Evolutionary conservation across 2,113 vertebrate species (phyloP).

Genomic region (Platycercus adscitus): DNA sequence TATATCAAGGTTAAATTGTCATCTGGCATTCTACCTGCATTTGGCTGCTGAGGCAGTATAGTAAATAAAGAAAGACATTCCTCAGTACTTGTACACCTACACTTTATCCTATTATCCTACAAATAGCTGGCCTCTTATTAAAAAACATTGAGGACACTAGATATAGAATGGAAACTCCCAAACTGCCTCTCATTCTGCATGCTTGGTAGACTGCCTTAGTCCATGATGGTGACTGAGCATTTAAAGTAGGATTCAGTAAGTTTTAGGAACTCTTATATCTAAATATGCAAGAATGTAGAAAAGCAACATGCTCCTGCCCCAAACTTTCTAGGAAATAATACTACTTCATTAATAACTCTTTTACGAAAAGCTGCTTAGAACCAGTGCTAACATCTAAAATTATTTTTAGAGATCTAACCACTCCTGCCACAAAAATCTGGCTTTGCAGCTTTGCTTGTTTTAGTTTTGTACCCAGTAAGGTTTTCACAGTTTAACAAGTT

Average conservation of each 20-base stretch:
- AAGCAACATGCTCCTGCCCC: background rate
- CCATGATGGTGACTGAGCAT: accelerated
- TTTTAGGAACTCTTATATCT: background rate
- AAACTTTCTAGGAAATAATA: background rate
- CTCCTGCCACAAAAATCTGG: background rate
- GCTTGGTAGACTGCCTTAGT: background rate
- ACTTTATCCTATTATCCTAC: background rate
- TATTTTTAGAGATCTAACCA: background rate
- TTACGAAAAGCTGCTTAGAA: background rate
- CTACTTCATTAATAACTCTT: background rate
- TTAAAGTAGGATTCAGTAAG: background rate
- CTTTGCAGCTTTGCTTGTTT: background rate
- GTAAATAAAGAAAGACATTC: background rate
- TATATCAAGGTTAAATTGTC: background rate
- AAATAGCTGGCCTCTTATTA: background rate
- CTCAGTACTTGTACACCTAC: background rate
- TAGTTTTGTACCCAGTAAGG: background rate
- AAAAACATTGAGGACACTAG: background rate
- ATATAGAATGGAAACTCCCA: background rate
- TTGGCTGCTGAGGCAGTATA: background rate
- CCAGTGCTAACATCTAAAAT: background rate
- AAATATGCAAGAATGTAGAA: background rate
- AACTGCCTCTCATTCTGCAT: background rate
- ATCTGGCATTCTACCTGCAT: background rate
- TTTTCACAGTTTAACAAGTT: background rate